These are phyloP conservation scores for Lasius fuliginosus DNA, from an alignment of 2,888 invertebrate genomes.

Conservation along the genomic window DNA sequence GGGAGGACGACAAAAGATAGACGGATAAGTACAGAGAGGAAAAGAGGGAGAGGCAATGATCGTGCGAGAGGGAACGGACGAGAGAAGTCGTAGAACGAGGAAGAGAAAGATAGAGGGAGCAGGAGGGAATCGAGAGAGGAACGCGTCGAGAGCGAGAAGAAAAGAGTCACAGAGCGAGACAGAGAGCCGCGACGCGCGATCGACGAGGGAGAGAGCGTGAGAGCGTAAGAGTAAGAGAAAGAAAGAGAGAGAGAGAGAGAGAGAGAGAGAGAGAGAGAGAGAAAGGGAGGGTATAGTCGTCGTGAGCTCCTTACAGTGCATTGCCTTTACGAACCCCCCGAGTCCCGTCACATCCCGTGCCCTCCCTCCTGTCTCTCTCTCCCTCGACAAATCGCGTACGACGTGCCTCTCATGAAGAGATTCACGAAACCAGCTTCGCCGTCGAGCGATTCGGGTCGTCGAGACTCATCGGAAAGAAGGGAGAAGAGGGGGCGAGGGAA, in stretches of 20 bases:
- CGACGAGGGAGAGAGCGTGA: slow-evolving; percentile 17
- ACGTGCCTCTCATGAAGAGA: slow-evolving; percentile 80
- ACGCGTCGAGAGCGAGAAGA: slow-evolving; percentile 54
- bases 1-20: slow-evolving; percentile 54
- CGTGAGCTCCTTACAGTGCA: slow-evolving; percentile 86
- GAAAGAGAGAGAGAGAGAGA: slow-evolving; percentile 60
- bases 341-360: slow-evolving; percentile 84
- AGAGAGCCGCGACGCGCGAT: slow-evolving; percentile 42
- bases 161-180: slow-evolving; percentile 55
- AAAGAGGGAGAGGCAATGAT: slow-evolving; percentile 39
- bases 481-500: slow-evolving; percentile 41
- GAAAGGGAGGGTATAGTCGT: slow-evolving; percentile 78
- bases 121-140: slow-evolving; percentile 53
- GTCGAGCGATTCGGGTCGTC: slow-evolving; percentile 78
- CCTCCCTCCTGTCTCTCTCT: slow-evolving; percentile 57
- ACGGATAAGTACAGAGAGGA: slow-evolving; percentile 59
- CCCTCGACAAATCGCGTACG: slow-evolving; percentile 80
- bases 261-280: slow-evolving; percentile 58
- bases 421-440: slow-evolving; percentile 78
- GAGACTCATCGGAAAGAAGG: slow-evolving; percentile 73
- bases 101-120: slow-evolving; percentile 50
- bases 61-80: slow-evolving; percentile 52
- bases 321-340: slow-evolving; percentile 84
- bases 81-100: slow-evolving; percentile 59
- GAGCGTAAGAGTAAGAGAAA: slow-evolving; percentile 58